A percentile compares a stretch with the other conserved stretches of the same genome.
phyloP scores from a whole-genome alignment of 2,797 vertebrate genomes.

The Zalophus californianus region DNA sequence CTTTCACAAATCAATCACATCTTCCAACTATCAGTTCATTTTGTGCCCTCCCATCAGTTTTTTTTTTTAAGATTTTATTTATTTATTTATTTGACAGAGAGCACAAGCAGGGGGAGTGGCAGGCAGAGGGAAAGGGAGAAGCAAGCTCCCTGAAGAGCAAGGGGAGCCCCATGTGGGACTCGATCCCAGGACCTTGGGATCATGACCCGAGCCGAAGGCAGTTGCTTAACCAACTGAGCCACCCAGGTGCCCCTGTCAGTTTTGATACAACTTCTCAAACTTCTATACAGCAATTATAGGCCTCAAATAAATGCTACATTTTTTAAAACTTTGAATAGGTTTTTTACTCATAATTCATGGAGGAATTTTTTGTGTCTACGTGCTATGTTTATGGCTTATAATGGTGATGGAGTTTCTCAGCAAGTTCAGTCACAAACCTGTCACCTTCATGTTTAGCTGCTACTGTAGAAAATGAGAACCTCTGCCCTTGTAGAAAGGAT shows the following conservation, averaged over 20 bases:
- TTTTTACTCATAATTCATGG: neutral
- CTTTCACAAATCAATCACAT: neutral
- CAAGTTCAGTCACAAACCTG: neutral
- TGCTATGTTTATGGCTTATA: neutral
- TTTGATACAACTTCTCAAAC: neutral
- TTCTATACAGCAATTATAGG: neutral
- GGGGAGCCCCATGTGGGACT: neutral
- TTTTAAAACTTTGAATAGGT: neutral
- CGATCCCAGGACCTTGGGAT: neutral
- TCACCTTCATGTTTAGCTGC: neutral
- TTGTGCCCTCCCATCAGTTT: neutral
- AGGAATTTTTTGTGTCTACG: neutral
- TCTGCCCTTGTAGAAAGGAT: neutral
- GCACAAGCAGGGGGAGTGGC: neutral
- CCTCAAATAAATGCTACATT: neutral
- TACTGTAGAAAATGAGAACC: neutral
- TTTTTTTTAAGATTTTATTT: neutral
- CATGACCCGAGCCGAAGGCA: neutral
- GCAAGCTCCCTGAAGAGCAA: neutral
- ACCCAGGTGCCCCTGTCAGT: neutral
- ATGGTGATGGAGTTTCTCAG: neutral
- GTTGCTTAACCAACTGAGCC: neutral
- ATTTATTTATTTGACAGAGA: neutral
- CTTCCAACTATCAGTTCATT: neutral
- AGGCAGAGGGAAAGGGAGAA: neutral